Conservation (phyloP, 2,888 invertebrate species). For the Volucella inanis region DNA sequence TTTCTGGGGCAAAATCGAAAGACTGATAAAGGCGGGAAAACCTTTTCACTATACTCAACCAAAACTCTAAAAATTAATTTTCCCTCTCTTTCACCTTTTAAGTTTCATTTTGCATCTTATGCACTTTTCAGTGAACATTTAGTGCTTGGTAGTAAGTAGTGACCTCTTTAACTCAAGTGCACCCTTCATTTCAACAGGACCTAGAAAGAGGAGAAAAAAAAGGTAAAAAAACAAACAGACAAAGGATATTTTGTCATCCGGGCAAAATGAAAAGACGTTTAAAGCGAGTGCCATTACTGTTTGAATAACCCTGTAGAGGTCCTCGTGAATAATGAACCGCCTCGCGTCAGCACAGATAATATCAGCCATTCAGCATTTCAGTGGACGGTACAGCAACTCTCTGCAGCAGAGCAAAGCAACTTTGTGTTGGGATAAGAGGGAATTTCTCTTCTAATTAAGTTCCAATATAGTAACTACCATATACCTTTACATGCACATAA, state of each 20-base stretch:
- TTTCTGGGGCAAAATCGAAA: neutral
- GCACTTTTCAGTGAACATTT: slow-evolving; percentile 10
- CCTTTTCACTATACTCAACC: neutral
- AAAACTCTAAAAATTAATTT: slow-evolving; percentile 15
- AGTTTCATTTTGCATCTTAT: slow-evolving; percentile 20
- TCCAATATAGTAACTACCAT: neutral
- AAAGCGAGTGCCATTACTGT: neutral
- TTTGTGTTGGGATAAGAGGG: neutral
- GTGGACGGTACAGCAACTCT: too few relatives aligned
- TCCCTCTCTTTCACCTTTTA: neutral
- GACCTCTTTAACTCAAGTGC: slow-evolving; percentile 26
- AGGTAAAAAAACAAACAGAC: neutral
- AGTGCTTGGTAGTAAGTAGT: slow-evolving; percentile 10
- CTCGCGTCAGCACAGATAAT: neutral
- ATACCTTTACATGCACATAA: too few relatives aligned
- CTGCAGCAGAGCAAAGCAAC: too few relatives aligned
- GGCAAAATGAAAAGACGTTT: neutral
- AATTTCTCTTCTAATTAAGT: slow-evolving; percentile 43
- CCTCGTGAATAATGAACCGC: too few relatives aligned
- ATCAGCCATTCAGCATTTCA: too few relatives aligned
- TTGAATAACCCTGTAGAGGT: too few relatives aligned
- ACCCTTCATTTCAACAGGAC: slow-evolving; percentile 15
- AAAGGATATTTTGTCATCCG: neutral
- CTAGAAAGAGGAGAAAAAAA: neutral
- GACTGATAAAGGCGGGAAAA: neutral